A percentile compares a stretch with the other conserved stretches of the same genome.
phyloP scores from a whole-genome alignment of 2,113 vertebrate genomes.

The Solea senegalensis region DNA sequence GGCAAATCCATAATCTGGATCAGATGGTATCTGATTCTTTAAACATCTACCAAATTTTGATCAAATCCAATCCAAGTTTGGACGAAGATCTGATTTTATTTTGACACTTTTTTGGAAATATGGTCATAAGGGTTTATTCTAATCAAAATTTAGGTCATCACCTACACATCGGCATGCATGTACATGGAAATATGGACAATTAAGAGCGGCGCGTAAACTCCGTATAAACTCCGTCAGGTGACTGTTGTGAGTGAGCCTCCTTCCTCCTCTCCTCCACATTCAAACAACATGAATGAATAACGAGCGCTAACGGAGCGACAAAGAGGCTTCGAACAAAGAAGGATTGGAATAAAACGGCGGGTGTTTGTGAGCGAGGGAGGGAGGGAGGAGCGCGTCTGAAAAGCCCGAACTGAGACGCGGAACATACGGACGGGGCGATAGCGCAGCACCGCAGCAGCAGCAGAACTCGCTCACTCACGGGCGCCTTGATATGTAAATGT shows the following conservation, averaged over 20 bases:
- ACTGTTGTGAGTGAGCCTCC: neutral
- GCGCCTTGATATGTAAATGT: conserved; percentile 73
- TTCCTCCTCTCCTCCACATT: conserved; percentile 8
- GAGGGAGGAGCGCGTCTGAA: conserved; percentile 11
- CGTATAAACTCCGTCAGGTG: too few relatives aligned
- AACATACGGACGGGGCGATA: conserved; percentile 59
- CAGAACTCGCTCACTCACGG: conserved; percentile 41
- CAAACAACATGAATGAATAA: conserved; percentile 47
- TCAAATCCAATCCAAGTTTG: too few relatives aligned
- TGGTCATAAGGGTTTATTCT: too few relatives aligned
- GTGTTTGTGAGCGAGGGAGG: neutral
- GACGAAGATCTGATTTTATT: too few relatives aligned
- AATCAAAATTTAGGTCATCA: too few relatives aligned
- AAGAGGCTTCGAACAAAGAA: conserved; percentile 68
- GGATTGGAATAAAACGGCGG: conserved; percentile 56
- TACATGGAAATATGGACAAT: too few relatives aligned
- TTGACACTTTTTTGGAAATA: too few relatives aligned
- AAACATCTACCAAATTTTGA: too few relatives aligned
- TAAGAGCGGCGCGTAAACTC: neutral
- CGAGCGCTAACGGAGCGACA: conserved; percentile 41
- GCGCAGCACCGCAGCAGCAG: conserved; percentile 33
- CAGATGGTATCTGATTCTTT: too few relatives aligned
- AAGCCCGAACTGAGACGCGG: conserved; percentile 42
- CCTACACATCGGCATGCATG: too few relatives aligned
- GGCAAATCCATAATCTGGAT: too few relatives aligned